Evolutionary conservation across 2,888 invertebrate species (phyloP), one percentile per base, ranked within the genome.

Genomic region (Strigamia transsilvanica): DNA sequence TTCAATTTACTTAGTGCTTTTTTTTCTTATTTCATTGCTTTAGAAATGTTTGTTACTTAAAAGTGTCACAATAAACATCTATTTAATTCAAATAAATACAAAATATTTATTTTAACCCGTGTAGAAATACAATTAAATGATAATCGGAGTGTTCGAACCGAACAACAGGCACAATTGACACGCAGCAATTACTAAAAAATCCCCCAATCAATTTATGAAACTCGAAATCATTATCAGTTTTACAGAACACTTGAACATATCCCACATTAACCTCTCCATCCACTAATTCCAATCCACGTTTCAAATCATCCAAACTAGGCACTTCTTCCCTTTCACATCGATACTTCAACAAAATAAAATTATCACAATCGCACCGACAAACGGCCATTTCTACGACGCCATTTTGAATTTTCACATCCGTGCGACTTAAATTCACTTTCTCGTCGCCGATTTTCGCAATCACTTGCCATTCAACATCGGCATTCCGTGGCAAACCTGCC

Each of bases 401-500:
- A 66, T 66, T 6, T 23, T 21, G 61, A 12, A 66, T 23, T 66
- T 66, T 12, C 18, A 66, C 61, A 66, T 66, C 21, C 21, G 13
- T 66, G 18, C 5, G 12, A 21, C 21, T 66, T 2, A 23, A 10
- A 66, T 21, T 12, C n/a, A n/a, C 18, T 23, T 23, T 66, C 18
- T 78, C 27, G 5, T 12, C 34, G 15, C 42, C 21, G 15, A 80
- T 18, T 15, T 27, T 9, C 10, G 94, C 94, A 94, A 95, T 95
- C 83, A 96, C 94, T 88, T 96, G 95, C 97, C 97, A 97, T 89
- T 97, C 97, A 27, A 97, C 93, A 81, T 92, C 89, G 27, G 96
- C 96, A 84, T 89, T 91, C 79, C 93, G 91, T 1, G 97, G 97
- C 86, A 97, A 90, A 32, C 91, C 92, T 34, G 93, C 91, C 83